Evolutionary conservation across 2,888 invertebrate genomes (phyloP), one percentile per base, ranked within the genome.

Genomic region (Conistra vaccinii): DNA sequence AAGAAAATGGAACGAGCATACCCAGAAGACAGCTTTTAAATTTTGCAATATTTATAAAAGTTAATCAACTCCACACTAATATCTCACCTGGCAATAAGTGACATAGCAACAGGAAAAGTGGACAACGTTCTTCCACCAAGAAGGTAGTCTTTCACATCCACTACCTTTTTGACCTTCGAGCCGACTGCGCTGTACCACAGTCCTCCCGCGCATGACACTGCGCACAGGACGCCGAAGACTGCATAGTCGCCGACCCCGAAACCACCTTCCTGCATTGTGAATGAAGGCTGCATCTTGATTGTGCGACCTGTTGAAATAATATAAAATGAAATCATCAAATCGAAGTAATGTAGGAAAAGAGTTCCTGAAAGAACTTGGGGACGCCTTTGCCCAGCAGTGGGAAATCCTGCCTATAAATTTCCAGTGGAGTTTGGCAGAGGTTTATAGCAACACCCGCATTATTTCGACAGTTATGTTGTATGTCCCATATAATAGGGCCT

Each of bases 61-160:
- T 32, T 4, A 35, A 69, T 9, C 35, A 69, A 67, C 32, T 32
- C 17, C 39, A 23, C 17, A 42, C 2, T n/a, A 71, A 55, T 12
- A 60, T 35, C 90, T 92, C 85, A 98, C 98, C 98, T 98, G 73
- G 98, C 98, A 90, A 99, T 97, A 53, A 99, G 97, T 14, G 98
- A 98, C 97, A 98, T 98, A 39, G 98, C 98, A 26, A 99, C 98
- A 0, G 99, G 99, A 90, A 98, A 98, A 0, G 98, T 97, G 77
- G 97, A 97, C 96, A 98, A 97, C 76, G 97, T 97, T 88, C 97
- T 97, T 75, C 98, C 98, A 51, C 98, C 98, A 80, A 98, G 97
- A 69, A 99, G 96, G 92, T 98, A 98, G 90, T 98, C 98, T 85
- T 97, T 96, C 92, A 98, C 92, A 90, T 97, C 96, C 87, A 95